Base-by-base conservation (phyloP, 2,888 invertebrate genomes). In the Thelaira solivaga region DNA sequence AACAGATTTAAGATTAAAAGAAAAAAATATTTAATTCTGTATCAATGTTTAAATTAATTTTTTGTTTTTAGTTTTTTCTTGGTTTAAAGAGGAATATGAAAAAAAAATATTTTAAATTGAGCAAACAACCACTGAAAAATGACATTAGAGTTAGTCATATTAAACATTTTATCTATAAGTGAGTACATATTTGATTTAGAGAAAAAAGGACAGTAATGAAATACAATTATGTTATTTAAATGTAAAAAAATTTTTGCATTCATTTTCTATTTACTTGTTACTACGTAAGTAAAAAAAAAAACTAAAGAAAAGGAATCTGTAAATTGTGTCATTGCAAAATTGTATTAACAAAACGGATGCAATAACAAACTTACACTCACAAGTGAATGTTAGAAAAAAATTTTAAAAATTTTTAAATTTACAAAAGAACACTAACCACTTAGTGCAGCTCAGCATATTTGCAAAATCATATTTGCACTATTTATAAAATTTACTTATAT, bases 151-250 rank as follows among this genome's bases (percentile, higher is more conserved):
- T 59, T 41, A 29, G 29, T 31, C 62, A 64, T 36, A 55, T 64
- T 72, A 51, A 73, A 68, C 41, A 64, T 68, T 64, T 72, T 72
- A 62, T 67, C 16, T 49, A 64, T 73, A 73, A 68, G 64, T 77
- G 73, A 73, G 62, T 57, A 57, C 55, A 73, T 77, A 77, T 77
- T 77, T 77, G 68, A 64, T 41, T 62, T 64, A 1, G 0, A 11
- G 31, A 31, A 31, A 41, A 47, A 24, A 24, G 7, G 13, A 36
- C 10, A 22, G 36, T n/a, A 29, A 22, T 31, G n/a, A 34, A 68
- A 47, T 24, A 76, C 55, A 72, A 62, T 77, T 67, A 64, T 34
- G 41, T 16, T 20, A 53, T 43, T 61, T 61, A 20, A 49, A 59
- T 55, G 55, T 18, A 41, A 5, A 51, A 49, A 51, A 47, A n/a